Percentiles rank a stretch among this genome's conserved stretches.
These are phyloP conservation scores for Chlorodrepanis virens DNA, from an alignment of 2,113 vertebrate species.

Conservation along the genomic window DNA sequence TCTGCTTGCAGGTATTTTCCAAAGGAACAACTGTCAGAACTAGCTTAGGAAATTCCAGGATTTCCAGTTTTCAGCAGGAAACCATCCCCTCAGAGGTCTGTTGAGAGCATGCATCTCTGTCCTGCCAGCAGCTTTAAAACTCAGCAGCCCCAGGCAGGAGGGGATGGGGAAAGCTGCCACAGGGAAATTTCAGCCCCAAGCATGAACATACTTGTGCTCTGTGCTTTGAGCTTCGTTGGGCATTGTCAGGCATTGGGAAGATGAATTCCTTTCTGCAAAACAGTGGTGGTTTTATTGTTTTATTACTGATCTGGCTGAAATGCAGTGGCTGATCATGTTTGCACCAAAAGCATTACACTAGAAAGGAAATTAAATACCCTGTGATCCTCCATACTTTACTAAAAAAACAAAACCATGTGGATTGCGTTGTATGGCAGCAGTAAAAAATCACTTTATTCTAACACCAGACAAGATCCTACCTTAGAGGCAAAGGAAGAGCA, in stretches of 20 bases:
- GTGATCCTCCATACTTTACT: background rate
- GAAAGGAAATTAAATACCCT: background rate
- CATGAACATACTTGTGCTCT: background rate
- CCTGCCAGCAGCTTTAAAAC: background rate
- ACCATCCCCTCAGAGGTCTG: background rate
- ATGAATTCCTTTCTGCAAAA: background rate
- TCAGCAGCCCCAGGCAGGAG: background rate
- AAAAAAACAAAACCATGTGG: background rate
- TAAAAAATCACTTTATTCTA: background rate
- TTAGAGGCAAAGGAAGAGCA: background rate
- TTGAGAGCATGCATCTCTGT: background rate
- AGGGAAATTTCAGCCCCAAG: background rate
- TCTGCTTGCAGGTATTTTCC: background rate
- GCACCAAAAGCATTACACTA: background rate
- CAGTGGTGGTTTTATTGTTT: background rate
- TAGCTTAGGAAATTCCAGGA: background rate
- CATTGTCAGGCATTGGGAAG: background rate
- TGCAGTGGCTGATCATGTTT: background rate
- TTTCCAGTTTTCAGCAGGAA: background rate
- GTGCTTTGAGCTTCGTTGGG: background rate
- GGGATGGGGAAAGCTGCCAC: background rate
- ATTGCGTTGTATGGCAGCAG: accelerated
- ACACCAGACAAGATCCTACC: background rate
- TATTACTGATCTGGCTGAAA: background rate
- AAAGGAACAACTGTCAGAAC: background rate